These are phyloP conservation scores for Phyllopteryx taeniolatus DNA, from an alignment of 2,113 vertebrate species.

Conservation along the genomic window DNA sequence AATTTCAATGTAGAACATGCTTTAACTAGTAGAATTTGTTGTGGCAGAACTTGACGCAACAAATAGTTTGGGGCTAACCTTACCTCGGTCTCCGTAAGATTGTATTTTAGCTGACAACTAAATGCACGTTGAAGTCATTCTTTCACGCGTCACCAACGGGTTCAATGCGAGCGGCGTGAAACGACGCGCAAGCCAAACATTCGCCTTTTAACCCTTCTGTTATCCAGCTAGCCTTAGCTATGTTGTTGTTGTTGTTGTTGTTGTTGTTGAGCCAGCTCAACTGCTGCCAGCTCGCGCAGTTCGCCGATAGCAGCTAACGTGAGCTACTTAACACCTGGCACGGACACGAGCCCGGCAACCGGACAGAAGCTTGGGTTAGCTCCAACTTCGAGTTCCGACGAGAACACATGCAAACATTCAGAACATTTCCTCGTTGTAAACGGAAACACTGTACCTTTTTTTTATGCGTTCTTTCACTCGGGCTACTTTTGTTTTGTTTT, in stretches of 20 bases:
- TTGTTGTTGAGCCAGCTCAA: conserved; percentile 29
- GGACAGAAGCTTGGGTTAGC: no score
- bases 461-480: conserved; percentile 29
- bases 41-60: neutral
- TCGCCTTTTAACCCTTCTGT: conserved; percentile 5
- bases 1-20: neutral
- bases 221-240: conserved; percentile 26
- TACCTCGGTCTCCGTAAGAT: neutral
- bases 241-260: neutral
- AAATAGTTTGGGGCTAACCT: neutral
- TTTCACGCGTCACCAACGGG: neutral
- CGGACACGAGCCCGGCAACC: neutral
- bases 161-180: neutral
- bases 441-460: conserved; percentile 33
- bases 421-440: no score
- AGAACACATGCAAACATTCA: neutral
- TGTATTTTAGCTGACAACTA: neutral
- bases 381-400: neutral
- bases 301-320: conserved; percentile 14
- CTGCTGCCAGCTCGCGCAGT: conserved; percentile 27
- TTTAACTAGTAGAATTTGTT: neutral
- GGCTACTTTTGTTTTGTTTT: conserved; percentile 35
- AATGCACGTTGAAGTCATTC: neutral
- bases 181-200: neutral
- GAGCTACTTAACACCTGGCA: conserved; percentile 7